phyloP scores from a whole-genome alignment of 2,797 vertebrate species.

The Hippopotamyrus pictus region DNA sequence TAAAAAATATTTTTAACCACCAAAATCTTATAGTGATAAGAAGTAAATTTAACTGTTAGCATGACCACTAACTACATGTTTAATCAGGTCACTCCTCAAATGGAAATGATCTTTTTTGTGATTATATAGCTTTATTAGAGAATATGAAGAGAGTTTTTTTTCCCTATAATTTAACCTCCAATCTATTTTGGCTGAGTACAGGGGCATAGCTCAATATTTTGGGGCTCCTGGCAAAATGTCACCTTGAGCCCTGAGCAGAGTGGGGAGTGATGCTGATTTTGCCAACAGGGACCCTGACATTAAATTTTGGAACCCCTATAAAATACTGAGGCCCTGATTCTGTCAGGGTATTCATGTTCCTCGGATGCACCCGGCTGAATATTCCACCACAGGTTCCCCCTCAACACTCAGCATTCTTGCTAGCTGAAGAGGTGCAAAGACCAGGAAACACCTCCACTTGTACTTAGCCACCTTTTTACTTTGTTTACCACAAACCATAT shows the following conservation, averaged over 20 bases:
- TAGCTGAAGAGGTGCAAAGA: neutral
- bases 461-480: neutral
- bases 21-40: neutral
- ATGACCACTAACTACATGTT: neutral
- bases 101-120: neutral
- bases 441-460: neutral
- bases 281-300: neutral
- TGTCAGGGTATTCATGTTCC: neutral
- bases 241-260: neutral
- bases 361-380: neutral
- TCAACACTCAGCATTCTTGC: neutral
- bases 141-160: neutral
- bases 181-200: neutral
- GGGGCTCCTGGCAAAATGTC: neutral
- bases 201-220: neutral
- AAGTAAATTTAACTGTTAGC: neutral
- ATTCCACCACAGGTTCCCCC: neutral
- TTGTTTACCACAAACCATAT: neutral
- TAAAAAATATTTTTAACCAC: neutral
- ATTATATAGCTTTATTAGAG: neutral
- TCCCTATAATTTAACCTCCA: neutral
- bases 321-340: neutral
- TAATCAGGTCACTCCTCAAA: neutral
- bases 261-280: neutral
- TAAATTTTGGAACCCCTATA: neutral